Base-by-base conservation (phyloP, 1,140 invertebrate species). In the Heliconius congener region DNA sequence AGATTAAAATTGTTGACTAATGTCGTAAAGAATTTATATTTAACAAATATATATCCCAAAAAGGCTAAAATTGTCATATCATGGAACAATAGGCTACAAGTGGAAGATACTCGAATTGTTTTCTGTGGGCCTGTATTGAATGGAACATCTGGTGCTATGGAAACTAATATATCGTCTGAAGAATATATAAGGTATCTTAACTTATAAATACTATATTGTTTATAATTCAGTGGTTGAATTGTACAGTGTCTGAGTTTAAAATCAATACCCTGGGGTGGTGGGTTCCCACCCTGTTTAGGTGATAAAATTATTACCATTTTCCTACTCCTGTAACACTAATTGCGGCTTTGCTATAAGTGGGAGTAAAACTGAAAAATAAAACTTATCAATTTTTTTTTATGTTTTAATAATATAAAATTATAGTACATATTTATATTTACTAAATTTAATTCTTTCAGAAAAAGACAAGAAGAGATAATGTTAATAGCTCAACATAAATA, bases 401-500 rank as follows among this genome's bases (percentile, higher is more conserved):
- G 34, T 37, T 37, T 37, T 6, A 16, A 0, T 37, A 37, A 37
- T 37, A 37, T 37, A 37, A 8, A 11, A 46, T 16, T 46, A 16
- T 46, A 46, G 3, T 46, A 46, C 13, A 46, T 19, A 52, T 52
- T 13, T 0, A 13, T 52, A 6, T 52, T 52, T 52, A 6, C 50
- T 52, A 19, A 19, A 18, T 2, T 52, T 19, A 13, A 66, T 52
- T 16, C n/a, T 92, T 95, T 81, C 86, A 96, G 95, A 16, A 84
- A 95, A 83, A 90, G 96, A 74, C 93, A 95, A 82, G 88, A 92
- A 73, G 96, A 96, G 78, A 95, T 96, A 94, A 91, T 93, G 74
- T 79, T 96, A 9, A 95, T 96, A 84, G 96, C 96, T 34, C 93
- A 96, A 84, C 96, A 96, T 82, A 96, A 96, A 83, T 95, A 95